phyloP scores from a whole-genome alignment of 2,797 vertebrate genomes.

The Tenualosa ilisha region DNA sequence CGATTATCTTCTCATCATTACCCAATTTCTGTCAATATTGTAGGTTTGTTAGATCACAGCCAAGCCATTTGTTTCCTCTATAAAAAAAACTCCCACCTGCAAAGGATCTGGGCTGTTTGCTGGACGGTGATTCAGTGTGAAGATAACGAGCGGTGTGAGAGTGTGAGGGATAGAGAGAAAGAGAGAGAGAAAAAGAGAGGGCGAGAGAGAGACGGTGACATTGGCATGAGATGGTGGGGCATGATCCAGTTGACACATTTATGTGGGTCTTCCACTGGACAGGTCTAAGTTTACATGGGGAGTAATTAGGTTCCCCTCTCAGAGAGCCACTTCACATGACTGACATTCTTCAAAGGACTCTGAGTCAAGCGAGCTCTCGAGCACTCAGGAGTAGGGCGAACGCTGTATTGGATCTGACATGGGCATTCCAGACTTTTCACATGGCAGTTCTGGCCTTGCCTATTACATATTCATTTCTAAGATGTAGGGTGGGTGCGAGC shows the following conservation, averaged over 20 bases:
- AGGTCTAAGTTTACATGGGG: constrained; percentile 33
- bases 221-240: constrained; percentile 29
- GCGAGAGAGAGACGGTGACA: not conserved
- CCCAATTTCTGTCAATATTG: not conserved
- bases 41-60: not conserved
- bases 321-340: constrained; percentile 33
- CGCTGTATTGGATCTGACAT: not conserved
- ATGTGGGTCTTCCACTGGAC: constrained; percentile 37
- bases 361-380: constrained; percentile 33
- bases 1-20: not conserved
- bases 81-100: not conserved
- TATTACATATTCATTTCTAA: not conserved
- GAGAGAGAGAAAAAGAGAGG: not conserved
- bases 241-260: constrained; percentile 32
- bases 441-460: not conserved
- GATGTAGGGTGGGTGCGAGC: not conserved
- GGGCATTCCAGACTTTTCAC: not conserved
- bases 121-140: constrained; percentile 22
- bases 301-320: constrained; percentile 26
- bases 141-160: not conserved
- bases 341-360: constrained; percentile 36
- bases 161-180: constrained; percentile 17
- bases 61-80: not conserved
- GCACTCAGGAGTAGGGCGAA: not conserved
- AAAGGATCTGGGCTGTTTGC: not conserved